These are phyloP conservation scores for Ptiloglossa arizonensis DNA, from an alignment of 1,140 invertebrate species.

Conservation along the genomic window DNA sequence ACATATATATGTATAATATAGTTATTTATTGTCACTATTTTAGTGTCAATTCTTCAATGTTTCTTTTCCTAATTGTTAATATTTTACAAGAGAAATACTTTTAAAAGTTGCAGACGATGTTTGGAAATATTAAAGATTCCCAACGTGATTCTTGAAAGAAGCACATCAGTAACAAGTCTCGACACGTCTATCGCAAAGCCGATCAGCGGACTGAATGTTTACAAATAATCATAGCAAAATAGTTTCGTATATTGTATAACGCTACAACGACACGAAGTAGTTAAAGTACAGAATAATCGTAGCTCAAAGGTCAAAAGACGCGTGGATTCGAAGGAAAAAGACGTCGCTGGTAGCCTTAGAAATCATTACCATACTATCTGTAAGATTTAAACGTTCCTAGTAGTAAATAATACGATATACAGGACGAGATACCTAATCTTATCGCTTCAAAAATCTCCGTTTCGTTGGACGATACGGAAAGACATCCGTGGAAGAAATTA, in stretches of 20 bases:
- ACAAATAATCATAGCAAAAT: conserved; percentile 57
- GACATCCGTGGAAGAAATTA: no score
- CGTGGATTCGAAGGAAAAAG: conserved; percentile 35
- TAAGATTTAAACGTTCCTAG: conserved; percentile 31
- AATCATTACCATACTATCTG: conserved; percentile 30
- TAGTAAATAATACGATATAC: conserved; percentile 45
- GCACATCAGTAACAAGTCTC: conserved; percentile 22
- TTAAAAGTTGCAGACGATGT: no score
- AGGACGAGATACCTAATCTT: no score
- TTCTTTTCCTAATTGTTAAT: no score
- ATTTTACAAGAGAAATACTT: no score
- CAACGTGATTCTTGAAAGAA: neutral
- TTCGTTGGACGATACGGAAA: no score
- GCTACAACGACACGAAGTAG: conserved; percentile 46
- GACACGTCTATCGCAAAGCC: conserved; percentile 66
- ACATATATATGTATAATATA: no score
- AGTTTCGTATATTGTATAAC: conserved; percentile 51
- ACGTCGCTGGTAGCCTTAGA: conserved; percentile 25
- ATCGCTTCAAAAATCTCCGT: no score
- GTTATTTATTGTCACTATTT: conserved; percentile 8
- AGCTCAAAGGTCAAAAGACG: conserved; percentile 40
- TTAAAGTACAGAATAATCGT: conserved; percentile 44
- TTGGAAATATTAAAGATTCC: neutral
- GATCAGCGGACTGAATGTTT: conserved; percentile 58
- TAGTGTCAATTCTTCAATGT: neutral